phyloP scores from a whole-genome alignment of 2,797 vertebrate species.

The Pangasius djambal region DNA sequence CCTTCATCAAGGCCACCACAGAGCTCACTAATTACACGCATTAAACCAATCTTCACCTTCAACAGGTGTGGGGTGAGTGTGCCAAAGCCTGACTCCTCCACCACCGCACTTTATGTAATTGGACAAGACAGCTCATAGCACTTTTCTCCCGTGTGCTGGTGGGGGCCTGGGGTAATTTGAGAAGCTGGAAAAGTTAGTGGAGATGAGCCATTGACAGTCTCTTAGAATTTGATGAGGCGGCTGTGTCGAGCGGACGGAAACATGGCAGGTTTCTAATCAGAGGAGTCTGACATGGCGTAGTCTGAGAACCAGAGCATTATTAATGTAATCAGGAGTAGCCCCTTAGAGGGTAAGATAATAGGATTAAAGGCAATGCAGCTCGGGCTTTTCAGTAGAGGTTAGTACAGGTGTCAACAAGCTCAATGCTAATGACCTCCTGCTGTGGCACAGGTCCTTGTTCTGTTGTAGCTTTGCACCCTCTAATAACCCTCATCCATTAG shows the following conservation, averaged over 20 bases:
- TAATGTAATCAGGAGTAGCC: conserved; percentile 47
- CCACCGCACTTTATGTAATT: conserved; percentile 32
- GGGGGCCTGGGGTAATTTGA: conserved; percentile 33
- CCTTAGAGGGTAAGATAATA: conserved; percentile 40
- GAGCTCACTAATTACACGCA: conserved; percentile 14
- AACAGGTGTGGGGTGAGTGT: conserved; percentile 10
- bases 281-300: background rate
- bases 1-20: conserved; percentile 8
- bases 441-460: conserved; percentile 15
- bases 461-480: conserved; percentile 13
- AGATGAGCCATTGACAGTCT: conserved; percentile 40
- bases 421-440: conserved; percentile 51
- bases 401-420: conserved; percentile 53
- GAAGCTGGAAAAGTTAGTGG: conserved; percentile 33
- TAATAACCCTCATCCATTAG: conserved; percentile 48
- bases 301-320: conserved; percentile 36
- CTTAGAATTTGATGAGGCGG: conserved; percentile 38
- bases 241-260: background rate
- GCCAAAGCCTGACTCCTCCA: background rate
- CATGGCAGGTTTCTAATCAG: conserved; percentile 40
- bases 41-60: conserved; percentile 40
- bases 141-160: background rate
- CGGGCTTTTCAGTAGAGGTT: conserved; percentile 43
- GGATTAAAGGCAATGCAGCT: conserved; percentile 45
- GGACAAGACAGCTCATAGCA: background rate